Conservation (phyloP, 2,888 invertebrate species). For the Stenotaenia linearis region DNA sequence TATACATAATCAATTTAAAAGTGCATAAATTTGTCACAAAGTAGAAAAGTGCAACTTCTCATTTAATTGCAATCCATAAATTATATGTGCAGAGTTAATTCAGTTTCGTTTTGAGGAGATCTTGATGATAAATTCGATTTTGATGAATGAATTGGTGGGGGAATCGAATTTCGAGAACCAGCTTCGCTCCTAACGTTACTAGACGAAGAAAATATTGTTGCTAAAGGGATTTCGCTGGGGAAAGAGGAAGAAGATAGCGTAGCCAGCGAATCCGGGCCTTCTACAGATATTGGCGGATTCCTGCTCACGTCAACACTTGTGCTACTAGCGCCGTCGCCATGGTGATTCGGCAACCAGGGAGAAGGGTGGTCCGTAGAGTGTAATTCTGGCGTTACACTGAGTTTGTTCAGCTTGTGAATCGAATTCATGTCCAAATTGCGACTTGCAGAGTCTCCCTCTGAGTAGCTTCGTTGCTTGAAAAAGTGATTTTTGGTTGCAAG, state of each 20-base stretch:
- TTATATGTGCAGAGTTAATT: not conserved
- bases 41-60: not conserved
- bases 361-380: not conserved
- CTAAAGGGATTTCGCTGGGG: slow-evolving; percentile 11
- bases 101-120: not conserved
- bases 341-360: not conserved
- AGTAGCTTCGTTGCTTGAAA: not conserved
- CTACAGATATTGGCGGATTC: not conserved
- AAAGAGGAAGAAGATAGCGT: not conserved
- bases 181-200: not conserved
- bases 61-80: not conserved
- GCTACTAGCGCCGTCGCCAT: not conserved
- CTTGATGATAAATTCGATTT: not conserved
- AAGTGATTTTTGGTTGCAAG: not conserved
- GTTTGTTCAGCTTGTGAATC: not conserved
- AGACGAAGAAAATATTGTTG: not conserved
- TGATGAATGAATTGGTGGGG: not conserved
- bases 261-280: not conserved
- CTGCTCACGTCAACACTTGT: not conserved
- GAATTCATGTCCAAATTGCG: not conserved
- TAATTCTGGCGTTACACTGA: not conserved
- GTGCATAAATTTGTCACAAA: not conserved
- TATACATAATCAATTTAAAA: not conserved
- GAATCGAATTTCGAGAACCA: not conserved
- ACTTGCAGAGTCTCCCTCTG: not conserved